Base-by-base conservation (phyloP, 2,113 vertebrate species). In the Triplophysa tibetana region DNA sequence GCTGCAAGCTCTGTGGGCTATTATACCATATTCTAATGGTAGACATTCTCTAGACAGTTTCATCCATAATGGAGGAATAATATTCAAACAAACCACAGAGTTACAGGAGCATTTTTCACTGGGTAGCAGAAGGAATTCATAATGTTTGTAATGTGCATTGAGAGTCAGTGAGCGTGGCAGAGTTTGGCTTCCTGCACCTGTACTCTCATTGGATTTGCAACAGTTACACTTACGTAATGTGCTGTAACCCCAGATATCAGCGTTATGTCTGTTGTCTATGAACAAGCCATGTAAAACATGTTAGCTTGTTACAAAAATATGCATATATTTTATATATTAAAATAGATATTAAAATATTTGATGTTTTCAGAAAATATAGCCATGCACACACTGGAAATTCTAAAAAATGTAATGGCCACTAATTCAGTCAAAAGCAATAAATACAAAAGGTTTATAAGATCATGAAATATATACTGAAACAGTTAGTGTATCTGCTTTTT, bases 61-160 rank as follows among this genome's bases (percentile, higher is more conserved):
- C 70, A 73, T 73, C 54, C 52, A 73, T 73, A 73, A 60, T 43
- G 33, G 33, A 60, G 70, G 38, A 72, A 38, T 56, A 70, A 54
- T 11, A 70, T 60, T 60, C 54, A 16, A 12, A 7, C 70, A 17
- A 73, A 73, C 19, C 19, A 14, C 26, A 21, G 11, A 41, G 26
- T 16, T 17, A 58, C 43, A 45, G 43, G 43, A 12, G 8, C 43
- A 45, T 11, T 45, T 21, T 56, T 41, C 58, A 72, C 4, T 7
- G 48, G 24, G 26, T 19, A 29, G 26, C 48, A 56, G 26, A 54
- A 70, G 10, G 17, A 58, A 60, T 73, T 9, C 17, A 58, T 58
- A 21, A 58, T 21, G 7, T 10, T 21, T 2, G 54, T 21, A 58
- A 52, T 72, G 8, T 56, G 1, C 33, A 17, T 73, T 43, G 33